Base-by-base conservation (phyloP, 2,797 vertebrate genomes). In the Sebastes baramenuke region DNA sequence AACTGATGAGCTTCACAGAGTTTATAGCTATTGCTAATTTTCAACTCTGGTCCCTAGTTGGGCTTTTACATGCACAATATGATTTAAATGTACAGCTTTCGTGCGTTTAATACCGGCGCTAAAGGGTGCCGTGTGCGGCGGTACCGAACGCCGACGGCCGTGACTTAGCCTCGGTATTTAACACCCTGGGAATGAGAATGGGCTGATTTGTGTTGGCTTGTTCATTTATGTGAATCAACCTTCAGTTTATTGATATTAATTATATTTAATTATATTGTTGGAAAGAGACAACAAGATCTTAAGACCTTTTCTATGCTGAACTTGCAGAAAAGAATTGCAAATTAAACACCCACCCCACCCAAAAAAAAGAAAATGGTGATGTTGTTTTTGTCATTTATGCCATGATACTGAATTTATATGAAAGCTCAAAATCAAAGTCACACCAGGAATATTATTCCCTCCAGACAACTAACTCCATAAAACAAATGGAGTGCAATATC, bases 341-440 rank as follows among this genome's bases (percentile, higher is more conserved):
- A 14, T 14, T 13, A 49, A 10, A 64, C 29, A 46, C 24, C 11
- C 5, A 7, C 18, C 18, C 24, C 32, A 20, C 46, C 11, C 25
- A 12, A 22, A 24, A 10, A 32, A 55, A 56, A 27, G 7, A 59
- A 70, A 8, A 77, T 56, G 1, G 10, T 6, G 14, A 30, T 60
- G 52, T 24, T 3, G 1, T n/a, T 74, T 70, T 71, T 49, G 16
- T 29, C 5, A 0, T 73, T 36, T 55, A 12, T 64, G 14, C 42
- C 24, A 36, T 59, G n/a, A 56, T 32, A 59, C 25, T 60, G 6
- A 67, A 42, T 83, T 62, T 25, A 55, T 22, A 69, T 34, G 22
- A 70, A 70, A 75, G 20, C 20, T 84, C 20, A 24, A 81, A 60
- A 77, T 85, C n/a, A 71, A 72, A 79, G 55, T 69, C 52, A 62